Evolutionary conservation across 2,113 vertebrate genomes (phyloP).

Genomic region (Syrrhaptes paradoxus): DNA sequence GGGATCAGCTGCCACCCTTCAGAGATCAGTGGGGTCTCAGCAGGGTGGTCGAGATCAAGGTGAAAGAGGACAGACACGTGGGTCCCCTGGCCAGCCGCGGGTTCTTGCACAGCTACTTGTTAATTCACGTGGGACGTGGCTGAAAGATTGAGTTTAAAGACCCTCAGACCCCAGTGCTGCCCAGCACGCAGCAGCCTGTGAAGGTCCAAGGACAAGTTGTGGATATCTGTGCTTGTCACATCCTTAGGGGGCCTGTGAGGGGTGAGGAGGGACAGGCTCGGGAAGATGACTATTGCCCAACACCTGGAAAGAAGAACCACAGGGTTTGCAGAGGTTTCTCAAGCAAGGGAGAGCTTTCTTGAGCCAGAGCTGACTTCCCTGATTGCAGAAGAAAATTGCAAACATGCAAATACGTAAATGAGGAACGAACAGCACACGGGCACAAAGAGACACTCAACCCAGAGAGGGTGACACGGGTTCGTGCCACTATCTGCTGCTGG

Average conservation of each 20-base stretch:
- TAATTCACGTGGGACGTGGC: rapidly evolving
- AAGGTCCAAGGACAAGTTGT: not conserved
- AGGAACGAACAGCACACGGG: not conserved
- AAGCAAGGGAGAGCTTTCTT: not conserved
- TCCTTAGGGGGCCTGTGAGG: not conserved
- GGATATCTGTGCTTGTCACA: rapidly evolving
- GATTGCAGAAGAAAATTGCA: not conserved
- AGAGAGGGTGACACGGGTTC: not conserved
- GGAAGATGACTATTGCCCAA: not conserved
- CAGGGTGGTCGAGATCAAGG: not conserved
- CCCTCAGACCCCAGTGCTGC: not conserved
- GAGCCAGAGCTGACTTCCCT: not conserved
- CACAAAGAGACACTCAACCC: not conserved
- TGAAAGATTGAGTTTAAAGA: not conserved
- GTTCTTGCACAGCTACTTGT: not conserved
- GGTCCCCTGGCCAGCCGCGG: not conserved
- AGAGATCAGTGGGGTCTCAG: not conserved
- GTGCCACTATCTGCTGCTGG: not conserved
- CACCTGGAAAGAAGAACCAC: not conserved
- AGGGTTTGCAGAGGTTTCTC: not conserved
- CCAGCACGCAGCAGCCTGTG: not conserved
- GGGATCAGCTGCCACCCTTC: not conserved
- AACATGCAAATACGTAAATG: not conserved
- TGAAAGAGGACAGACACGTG: not conserved
- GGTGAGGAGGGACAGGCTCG: not conserved